A percentile compares a stretch with the other conserved stretches of the same genome.
These are phyloP conservation scores for Calliopum simillimum DNA, from an alignment of 2,888 invertebrate genomes.

Conservation along the genomic window DNA sequence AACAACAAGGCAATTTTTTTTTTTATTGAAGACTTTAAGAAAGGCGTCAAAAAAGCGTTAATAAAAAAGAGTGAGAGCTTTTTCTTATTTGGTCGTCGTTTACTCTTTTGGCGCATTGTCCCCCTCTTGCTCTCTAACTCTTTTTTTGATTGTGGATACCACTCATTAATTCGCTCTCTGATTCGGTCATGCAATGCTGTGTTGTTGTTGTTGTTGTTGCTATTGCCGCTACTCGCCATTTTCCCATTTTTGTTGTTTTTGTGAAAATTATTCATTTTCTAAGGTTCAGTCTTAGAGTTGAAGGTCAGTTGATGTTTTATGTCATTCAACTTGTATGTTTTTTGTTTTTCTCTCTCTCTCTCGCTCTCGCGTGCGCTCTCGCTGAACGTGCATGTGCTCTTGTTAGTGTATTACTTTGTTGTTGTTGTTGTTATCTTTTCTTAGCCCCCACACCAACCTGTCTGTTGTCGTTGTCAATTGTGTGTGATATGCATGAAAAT, in stretches of 20 bases:
- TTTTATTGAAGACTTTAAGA: neutral
- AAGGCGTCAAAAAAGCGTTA: neutral
- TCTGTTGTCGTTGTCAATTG: neutral
- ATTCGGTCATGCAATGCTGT: constrained; percentile 3
- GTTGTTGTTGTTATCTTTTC: neutral
- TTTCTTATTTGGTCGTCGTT: no score
- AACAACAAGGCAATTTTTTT: neutral
- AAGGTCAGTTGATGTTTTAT: constrained; percentile 68
- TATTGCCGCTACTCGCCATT: neutral
- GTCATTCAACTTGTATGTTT: constrained; percentile 65
- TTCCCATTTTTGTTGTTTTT: constrained; percentile 45
- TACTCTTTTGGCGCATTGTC: constrained; percentile 9
- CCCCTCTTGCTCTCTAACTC: constrained; percentile 35
- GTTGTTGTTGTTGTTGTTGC: neutral
- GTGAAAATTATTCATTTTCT: constrained; percentile 65
- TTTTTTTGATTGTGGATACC: no score
- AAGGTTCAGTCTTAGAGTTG: constrained; percentile 67
- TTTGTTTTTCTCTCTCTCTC: constrained; percentile 17
- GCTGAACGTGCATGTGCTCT: neutral
- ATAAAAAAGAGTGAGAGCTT: neutral
- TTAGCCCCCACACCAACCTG: neutral
- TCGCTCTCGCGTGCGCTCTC: constrained; percentile 17
- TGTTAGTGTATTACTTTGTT: neutral
- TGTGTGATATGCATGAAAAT: neutral
- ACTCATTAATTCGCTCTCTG: neutral